Conservation (phyloP, 2,888 invertebrate genomes). For the Helicoverpa assulta region DNA sequence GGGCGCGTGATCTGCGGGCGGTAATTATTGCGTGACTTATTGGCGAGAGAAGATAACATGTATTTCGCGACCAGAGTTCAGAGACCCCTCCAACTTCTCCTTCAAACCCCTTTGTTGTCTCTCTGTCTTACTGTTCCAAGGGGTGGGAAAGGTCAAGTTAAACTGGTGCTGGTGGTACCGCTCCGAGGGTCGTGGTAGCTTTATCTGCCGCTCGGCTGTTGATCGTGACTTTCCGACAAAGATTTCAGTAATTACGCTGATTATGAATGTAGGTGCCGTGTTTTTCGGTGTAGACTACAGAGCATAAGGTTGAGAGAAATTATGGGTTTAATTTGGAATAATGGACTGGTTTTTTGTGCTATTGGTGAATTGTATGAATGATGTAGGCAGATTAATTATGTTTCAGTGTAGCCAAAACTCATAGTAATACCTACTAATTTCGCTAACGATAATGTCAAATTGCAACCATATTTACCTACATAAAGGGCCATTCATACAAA, state of each 20-base stretch:
- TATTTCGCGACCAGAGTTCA: slow-evolving; percentile 75
- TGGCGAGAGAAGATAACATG: slow-evolving; percentile 88
- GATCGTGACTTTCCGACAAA: slow-evolving; percentile 88
- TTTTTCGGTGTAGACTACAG: slow-evolving; percentile 43
- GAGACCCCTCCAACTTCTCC: slow-evolving; percentile 65
- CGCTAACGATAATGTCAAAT: too few species aligned
- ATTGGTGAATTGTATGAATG: background rate
- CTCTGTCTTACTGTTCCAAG: slow-evolving; percentile 25
- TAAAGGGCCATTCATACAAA: background rate
- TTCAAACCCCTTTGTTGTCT: slow-evolving; percentile 24
- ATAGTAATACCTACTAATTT: too few species aligned
- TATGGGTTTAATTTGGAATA: slow-evolving; percentile 15
- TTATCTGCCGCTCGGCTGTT: slow-evolving; percentile 87
- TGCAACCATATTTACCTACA: too few species aligned
- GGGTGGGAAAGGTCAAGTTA: slow-evolving; percentile 66
- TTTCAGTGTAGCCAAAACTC: background rate
- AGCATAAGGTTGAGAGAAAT: slow-evolving; percentile 33
- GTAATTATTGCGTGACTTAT: slow-evolving; percentile 90
- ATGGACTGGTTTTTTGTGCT: slow-evolving; percentile 19
- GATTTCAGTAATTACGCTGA: slow-evolving; percentile 88
- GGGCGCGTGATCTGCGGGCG: slow-evolving; percentile 84
- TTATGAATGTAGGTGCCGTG: slow-evolving; percentile 83
- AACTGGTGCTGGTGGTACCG: slow-evolving; percentile 73
- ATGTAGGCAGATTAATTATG: background rate
- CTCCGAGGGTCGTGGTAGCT: slow-evolving; percentile 83